Evolutionary conservation across 2,797 vertebrate species (phyloP).

Genomic region (Helicolenus hilgendorfi): DNA sequence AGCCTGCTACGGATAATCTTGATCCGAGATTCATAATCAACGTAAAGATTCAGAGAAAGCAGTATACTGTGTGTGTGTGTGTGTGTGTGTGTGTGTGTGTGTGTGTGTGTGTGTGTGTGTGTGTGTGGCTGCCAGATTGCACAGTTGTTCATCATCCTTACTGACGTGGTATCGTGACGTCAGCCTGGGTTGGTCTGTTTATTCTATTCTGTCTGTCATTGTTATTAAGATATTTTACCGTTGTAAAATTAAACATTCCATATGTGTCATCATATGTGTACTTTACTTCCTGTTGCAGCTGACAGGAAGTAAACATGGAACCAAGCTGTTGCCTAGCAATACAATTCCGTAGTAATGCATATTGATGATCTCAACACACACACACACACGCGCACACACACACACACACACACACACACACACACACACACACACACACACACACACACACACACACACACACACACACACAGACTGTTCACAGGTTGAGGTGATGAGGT

Average conservation of each 20-base stretch:
- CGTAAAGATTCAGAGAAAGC: too few species aligned
- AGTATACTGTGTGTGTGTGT: too few species aligned
- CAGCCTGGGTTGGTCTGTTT: conserved; percentile 30
- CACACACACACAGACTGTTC: conserved; percentile 2
- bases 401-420: conserved; percentile 1
- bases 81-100: too few species aligned
- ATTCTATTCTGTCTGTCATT: conserved; percentile 24
- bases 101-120: too few species aligned
- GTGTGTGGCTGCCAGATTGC: too few species aligned
- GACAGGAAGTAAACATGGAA: too few species aligned
- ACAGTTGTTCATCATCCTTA: not conserved
- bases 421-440: conserved; percentile 2
- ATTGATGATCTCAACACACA: conserved; percentile 22
- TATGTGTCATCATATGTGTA: too few species aligned
- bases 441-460: not conserved
- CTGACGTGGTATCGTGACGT: not conserved
- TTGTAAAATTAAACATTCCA: too few species aligned
- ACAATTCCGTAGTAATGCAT: not conserved
- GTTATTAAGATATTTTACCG: not conserved
- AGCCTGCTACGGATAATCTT: too few species aligned
- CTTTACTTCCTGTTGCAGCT: too few species aligned
- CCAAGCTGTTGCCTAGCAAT: not conserved
- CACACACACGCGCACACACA: conserved; percentile 13
- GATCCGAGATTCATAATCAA: too few species aligned
- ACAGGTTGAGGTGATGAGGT: conserved; percentile 45